These are phyloP conservation scores for Trigoniulus corallinus DNA, from an alignment of 1,140 invertebrate genomes.

Conservation along the genomic window DNA sequence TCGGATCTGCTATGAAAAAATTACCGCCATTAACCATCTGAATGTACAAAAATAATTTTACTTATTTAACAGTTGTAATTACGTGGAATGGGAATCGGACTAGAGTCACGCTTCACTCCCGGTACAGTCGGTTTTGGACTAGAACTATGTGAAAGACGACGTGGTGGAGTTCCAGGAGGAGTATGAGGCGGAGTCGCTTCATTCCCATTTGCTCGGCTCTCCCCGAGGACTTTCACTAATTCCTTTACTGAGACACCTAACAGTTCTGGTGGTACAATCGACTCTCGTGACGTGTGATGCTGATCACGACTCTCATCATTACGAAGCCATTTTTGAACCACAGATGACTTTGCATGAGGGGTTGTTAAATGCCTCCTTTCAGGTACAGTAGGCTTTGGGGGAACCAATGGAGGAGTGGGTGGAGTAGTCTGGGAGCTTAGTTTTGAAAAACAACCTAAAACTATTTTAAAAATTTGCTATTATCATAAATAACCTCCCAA, in stretches of 20 bases:
- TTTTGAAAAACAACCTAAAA: too few species aligned
- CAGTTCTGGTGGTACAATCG: slow-evolving; percentile 39
- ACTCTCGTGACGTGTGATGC: slow-evolving; percentile 6
- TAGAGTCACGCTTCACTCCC: slow-evolving; percentile 9
- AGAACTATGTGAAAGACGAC: slow-evolving; percentile 36
- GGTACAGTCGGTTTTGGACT: slow-evolving; percentile 35
- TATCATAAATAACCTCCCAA: too few species aligned
- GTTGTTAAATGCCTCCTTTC: not conserved
- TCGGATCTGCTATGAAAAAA: too few species aligned
- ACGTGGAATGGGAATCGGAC: not conserved
- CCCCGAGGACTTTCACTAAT: slow-evolving; percentile 57
- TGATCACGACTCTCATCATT: not conserved
- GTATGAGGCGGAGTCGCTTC: slow-evolving; percentile 49
- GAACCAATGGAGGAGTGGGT: not conserved
- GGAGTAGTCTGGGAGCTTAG: not conserved
- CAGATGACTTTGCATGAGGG: not conserved
- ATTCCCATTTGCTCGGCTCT: slow-evolving; percentile 57
- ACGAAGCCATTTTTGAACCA: not conserved
- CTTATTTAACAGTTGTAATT: too few species aligned
- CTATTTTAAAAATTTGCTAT: too few species aligned
- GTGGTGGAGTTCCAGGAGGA: slow-evolving; percentile 36
- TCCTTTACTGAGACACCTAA: slow-evolving; percentile 61
- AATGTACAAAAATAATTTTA: too few species aligned
- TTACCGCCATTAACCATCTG: too few species aligned
- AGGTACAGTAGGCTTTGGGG: not conserved